A percentile compares a stretch with the other conserved stretches of the same genome.
Evolutionary conservation across 2,888 invertebrate genomes (phyloP).

Genomic region (Chydorus sphaericus): DNA sequence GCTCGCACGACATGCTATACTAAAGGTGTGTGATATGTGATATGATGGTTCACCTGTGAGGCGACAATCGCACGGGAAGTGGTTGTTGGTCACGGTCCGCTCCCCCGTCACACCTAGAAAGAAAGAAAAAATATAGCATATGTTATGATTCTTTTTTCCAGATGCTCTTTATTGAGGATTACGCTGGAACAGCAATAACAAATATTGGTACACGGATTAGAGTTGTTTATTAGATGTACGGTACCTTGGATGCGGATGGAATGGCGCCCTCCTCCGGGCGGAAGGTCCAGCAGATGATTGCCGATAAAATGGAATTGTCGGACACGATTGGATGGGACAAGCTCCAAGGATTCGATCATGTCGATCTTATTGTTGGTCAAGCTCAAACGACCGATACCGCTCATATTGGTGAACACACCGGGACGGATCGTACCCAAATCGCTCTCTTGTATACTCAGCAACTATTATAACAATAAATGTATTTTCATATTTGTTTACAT

Average conservation of each 20-base stretch:
- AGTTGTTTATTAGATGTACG: slow-evolving; percentile 64
- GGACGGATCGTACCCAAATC: slow-evolving; percentile 57
- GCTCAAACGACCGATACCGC: slow-evolving; percentile 53
- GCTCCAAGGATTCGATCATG: slow-evolving; percentile 55
- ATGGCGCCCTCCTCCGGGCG: slow-evolving; percentile 45
- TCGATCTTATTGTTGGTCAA: slow-evolving; percentile 75
- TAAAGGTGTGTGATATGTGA: too few relatives aligned
- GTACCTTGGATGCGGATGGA: slow-evolving; percentile 51
- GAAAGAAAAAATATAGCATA: background rate
- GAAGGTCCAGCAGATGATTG: slow-evolving; percentile 67
- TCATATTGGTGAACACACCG: slow-evolving; percentile 60
- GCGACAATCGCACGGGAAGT: slow-evolving; percentile 76
- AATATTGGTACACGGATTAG: slow-evolving; percentile 47
- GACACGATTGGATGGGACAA: slow-evolving; percentile 54
- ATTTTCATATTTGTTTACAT: too few relatives aligned
- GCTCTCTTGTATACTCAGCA: slow-evolving; percentile 39
- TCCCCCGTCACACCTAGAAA: background rate
- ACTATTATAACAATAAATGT: too few relatives aligned
- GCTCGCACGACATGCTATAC: too few relatives aligned
- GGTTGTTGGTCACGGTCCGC: slow-evolving; percentile 58
- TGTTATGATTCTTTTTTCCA: background rate
- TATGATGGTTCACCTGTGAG: slow-evolving; percentile 20
- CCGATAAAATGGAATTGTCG: slow-evolving; percentile 57
- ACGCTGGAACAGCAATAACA: too few relatives aligned
- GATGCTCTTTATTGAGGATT: too few relatives aligned